Evolutionary conservation across 64 coral and sea anemone species (phyloP).

Genomic region (Stylophora pistillata): DNA sequence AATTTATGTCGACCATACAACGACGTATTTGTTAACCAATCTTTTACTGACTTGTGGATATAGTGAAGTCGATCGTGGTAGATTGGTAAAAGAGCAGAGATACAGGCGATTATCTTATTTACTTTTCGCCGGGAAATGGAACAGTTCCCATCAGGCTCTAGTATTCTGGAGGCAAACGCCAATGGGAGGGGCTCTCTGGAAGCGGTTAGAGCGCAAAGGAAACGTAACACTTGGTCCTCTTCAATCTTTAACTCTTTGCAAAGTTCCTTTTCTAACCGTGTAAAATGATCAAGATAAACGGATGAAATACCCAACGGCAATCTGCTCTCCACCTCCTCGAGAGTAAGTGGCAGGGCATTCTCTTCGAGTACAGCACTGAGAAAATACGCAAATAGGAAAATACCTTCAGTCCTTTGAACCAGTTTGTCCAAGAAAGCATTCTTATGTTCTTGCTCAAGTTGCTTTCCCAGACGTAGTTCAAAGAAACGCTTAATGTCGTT

Average conservation of each 20-base stretch:
- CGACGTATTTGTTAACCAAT: slow-evolving; percentile 14
- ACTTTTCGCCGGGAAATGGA: neutral
- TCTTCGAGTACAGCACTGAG: neutral
- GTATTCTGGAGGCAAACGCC: neutral
- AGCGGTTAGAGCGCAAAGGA: slow-evolving; percentile 36
- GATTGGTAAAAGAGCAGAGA: slow-evolving; percentile 24
- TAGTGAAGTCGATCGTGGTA: neutral
- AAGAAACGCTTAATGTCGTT: slow-evolving; percentile 21
- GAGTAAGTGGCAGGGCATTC: neutral
- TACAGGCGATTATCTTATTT: neutral
- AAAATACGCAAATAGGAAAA: neutral
- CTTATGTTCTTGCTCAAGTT: neutral
- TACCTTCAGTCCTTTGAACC: neutral
- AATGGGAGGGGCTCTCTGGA: neutral
- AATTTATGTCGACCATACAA: neutral
- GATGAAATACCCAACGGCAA: neutral
- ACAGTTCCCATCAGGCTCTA: neutral
- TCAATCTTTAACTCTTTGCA: neutral
- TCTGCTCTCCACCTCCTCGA: neutral
- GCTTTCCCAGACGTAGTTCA: neutral
- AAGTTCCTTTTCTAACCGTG: neutral
- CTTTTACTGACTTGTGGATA: slow-evolving; percentile 36
- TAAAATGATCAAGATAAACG: slow-evolving; percentile 33
- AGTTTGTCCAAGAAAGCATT: neutral
- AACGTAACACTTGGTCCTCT: slow-evolving; percentile 15